A percentile compares a stretch with the other conserved stretches of the same genome.
phyloP scores from a whole-genome alignment of 2,888 invertebrate species.

The Tipula unca region DNA sequence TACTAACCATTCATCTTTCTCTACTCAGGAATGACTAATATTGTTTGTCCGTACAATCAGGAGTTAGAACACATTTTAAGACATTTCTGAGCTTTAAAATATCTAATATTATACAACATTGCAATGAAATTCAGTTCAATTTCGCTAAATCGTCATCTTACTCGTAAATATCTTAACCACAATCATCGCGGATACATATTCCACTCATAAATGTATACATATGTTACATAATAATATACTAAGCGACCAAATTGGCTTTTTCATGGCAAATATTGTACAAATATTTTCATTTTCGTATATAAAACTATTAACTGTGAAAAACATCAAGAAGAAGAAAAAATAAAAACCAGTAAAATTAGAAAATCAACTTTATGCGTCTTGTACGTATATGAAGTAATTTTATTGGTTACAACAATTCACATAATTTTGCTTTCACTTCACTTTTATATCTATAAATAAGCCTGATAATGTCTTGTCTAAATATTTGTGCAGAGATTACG shows the following conservation, averaged over 20 bases:
- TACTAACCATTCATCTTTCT: too few relatives aligned
- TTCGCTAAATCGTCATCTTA: too few relatives aligned
- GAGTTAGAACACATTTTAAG: too few relatives aligned
- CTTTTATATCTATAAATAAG: not conserved
- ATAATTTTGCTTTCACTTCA: not conserved
- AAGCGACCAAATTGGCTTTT: not conserved
- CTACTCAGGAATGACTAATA: too few relatives aligned
- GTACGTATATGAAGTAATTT: not conserved
- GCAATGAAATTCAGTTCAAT: too few relatives aligned
- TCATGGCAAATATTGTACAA: not conserved
- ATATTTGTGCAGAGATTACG: not conserved
- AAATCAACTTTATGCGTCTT: not conserved
- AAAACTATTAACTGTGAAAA: not conserved
- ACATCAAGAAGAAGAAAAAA: not conserved
- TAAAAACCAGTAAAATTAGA: not conserved
- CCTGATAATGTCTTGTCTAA: too few relatives aligned
- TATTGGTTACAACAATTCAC: not conserved
- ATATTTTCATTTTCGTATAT: not conserved
- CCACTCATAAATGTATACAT: too few relatives aligned
- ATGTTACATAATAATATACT: not conserved
- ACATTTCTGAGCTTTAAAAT: too few relatives aligned
- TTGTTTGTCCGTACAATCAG: too few relatives aligned
- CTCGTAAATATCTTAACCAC: too few relatives aligned
- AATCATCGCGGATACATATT: too few relatives aligned
- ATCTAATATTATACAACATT: too few relatives aligned